Percentiles rank a stretch among this genome's conserved stretches.
Conservation (phyloP, 2,797 vertebrate species). For the Gymnocypris eckloni region DNA sequence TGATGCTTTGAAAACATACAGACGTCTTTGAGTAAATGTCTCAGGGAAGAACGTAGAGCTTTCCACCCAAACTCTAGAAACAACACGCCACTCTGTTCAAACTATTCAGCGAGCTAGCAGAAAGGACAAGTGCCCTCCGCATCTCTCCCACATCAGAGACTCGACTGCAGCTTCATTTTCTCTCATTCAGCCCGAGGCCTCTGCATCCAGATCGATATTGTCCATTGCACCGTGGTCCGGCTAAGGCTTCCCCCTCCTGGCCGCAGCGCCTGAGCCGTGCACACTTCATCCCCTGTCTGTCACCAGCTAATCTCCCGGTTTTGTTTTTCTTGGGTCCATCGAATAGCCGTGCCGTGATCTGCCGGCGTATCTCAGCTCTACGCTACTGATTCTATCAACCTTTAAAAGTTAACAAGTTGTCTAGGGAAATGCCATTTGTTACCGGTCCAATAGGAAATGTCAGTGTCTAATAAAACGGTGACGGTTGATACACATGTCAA, state of each 20-base stretch:
- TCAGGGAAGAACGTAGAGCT: background rate
- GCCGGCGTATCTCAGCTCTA: slow-evolving; percentile 73
- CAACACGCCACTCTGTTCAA: background rate
- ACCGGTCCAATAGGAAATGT: slow-evolving; percentile 85
- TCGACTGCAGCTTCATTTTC: slow-evolving; percentile 51
- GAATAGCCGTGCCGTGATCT: slow-evolving; percentile 68
- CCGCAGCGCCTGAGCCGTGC: slow-evolving; percentile 54
- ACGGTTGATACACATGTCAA: slow-evolving; percentile 73
- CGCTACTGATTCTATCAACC: slow-evolving; percentile 83
- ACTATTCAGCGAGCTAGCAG: background rate
- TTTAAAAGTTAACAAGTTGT: slow-evolving; percentile 91
- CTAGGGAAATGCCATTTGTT: slow-evolving; percentile 88
- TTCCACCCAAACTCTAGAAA: slow-evolving; percentile 4
- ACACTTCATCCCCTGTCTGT: slow-evolving; percentile 76
- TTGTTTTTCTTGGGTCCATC: slow-evolving; percentile 72
- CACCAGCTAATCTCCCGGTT: slow-evolving; percentile 80
- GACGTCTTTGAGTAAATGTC: background rate
- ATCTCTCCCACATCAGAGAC: background rate
- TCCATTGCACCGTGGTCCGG: slow-evolving; percentile 66
- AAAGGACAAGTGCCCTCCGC: background rate
- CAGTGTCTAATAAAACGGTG: slow-evolving; percentile 79
- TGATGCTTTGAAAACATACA: background rate
- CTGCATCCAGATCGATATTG: slow-evolving; percentile 70
- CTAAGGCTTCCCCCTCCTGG: slow-evolving; percentile 45
- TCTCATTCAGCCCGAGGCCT: slow-evolving; percentile 41